Evolutionary conservation across 2,888 invertebrate species (phyloP).

Genomic region (Ischnus inquisitorius): DNA sequence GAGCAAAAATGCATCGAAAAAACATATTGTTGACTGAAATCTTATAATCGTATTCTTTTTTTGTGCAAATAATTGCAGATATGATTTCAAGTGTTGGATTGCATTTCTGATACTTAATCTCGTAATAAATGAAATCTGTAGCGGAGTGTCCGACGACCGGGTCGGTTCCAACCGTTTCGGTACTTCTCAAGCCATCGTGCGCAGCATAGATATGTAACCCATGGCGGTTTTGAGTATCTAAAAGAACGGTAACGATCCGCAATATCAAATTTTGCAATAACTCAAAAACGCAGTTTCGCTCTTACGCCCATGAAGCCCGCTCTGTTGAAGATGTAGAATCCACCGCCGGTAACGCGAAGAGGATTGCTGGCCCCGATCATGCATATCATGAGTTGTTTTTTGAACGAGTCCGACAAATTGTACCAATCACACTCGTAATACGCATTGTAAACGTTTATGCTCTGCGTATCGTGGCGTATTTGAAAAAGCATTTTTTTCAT

Average conservation of each 20-base stretch:
- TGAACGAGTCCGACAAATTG: conserved; percentile 43
- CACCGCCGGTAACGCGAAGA: conserved; percentile 52
- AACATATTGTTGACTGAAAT: too few species aligned
- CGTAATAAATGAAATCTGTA: too few species aligned
- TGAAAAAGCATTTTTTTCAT: neutral
- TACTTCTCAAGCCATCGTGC: conserved; percentile 18
- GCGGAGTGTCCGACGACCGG: too few species aligned
- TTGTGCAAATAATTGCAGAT: too few species aligned
- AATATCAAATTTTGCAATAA: neutral
- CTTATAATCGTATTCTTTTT: too few species aligned
- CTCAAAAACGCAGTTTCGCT: neutral
- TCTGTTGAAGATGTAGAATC: conserved; percentile 55
- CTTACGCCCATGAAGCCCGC: conserved; percentile 55
- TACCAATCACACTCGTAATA: conserved; percentile 60
- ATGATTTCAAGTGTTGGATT: too few species aligned
- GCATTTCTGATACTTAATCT: too few species aligned
- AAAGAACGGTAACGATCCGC: neutral
- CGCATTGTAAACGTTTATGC: conserved; percentile 43
- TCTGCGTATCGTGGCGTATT: conserved; percentile 19
- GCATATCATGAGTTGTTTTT: conserved; percentile 57
- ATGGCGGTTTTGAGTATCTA: conserved; percentile 35
- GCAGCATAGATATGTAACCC: conserved; percentile 29
- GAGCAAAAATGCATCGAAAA: too few species aligned
- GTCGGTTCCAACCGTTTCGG: too few species aligned
- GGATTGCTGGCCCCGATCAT: conserved; percentile 52